Base-by-base conservation (phyloP, 2,797 vertebrate species). In the Parauchenoglanis punctatus region DNA sequence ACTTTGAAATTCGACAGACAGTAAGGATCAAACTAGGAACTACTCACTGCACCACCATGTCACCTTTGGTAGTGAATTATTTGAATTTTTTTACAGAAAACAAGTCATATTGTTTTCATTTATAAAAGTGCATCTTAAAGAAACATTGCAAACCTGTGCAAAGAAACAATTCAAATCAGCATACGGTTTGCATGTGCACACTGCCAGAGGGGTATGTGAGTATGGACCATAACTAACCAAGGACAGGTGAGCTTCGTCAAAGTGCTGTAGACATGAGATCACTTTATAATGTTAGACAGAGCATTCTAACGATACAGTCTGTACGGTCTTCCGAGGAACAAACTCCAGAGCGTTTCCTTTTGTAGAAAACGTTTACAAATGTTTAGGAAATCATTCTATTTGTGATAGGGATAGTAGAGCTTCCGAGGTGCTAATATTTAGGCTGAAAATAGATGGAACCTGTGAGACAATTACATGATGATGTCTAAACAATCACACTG, bases 211-310 rank as follows among this genome's bases (percentile, higher is more conserved):
- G 58, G 17, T 77, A 59, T 70, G 8, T 86, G 63, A 72, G 83
- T 28, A 85, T 17, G 35, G 76, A 80, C 61, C 85, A 86, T 70
- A 86, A 86, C 85, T 86, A 86, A 86, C 73, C 76, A 67, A 54
- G 59, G 13, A 87, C 81, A 75, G 59, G 68, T 87, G 59, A 83
- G 81, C 46, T 68, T 77, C 59, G 46, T 81, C 17, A 75, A 77
- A 67, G 31, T 65, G 6, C 81, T 56, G 61, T 12, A 68, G 61
- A 15, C 61, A 81, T 86, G 75, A 86, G 85, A 86, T 59, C 77
- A 73, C 85, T 81, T 80, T 8, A 72, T 76, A 86, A 72, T 49
- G 25, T 28, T 44, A 13, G 35, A 72, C 77, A 81, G 35, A 25
- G 35, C 52, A 7, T 70, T 35, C 49, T 77, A 61, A 67, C 67